Percentiles rank a stretch among this genome's conserved stretches.
Conservation (phyloP, 2,888 invertebrate species). For the Athalia cordata region DNA sequence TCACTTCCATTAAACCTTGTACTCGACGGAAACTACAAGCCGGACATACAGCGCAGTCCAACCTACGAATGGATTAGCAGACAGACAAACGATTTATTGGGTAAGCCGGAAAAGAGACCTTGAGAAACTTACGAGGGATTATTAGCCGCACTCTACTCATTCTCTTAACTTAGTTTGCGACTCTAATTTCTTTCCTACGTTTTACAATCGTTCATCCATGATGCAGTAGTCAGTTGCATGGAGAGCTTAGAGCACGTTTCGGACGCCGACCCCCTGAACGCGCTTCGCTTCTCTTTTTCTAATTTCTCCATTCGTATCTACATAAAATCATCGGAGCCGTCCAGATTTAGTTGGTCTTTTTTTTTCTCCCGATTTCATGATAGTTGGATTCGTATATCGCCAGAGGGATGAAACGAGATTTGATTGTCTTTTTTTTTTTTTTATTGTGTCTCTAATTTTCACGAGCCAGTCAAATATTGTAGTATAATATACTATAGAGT, state of each 20-base stretch:
- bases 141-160: not conserved
- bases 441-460: not conserved
- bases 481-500: not conserved
- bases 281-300: not conserved
- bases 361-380: too few relatives aligned
- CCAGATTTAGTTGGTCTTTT: not conserved
- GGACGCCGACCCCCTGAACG: too few relatives aligned
- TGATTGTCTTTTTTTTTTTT: too few relatives aligned
- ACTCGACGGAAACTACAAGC: not conserved
- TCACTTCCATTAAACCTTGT: too few relatives aligned
- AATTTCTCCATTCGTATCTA: not conserved
- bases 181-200: not conserved
- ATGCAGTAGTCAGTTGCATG: not conserved
- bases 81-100: slow-evolving; percentile 27
- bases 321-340: not conserved
- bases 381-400: too few relatives aligned
- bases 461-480: not conserved
- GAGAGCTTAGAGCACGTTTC: too few relatives aligned
- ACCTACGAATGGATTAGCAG: not conserved
- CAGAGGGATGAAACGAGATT: too few relatives aligned
- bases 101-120: not conserved
- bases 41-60: too few relatives aligned
- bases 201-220: not conserved
- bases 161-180: not conserved
- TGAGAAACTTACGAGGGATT: slow-evolving; percentile 10